A percentile compares a stretch with the other conserved stretches of the same genome.
Conservation (phyloP, 2,113 vertebrate species). For the Brachirus orientalis region DNA sequence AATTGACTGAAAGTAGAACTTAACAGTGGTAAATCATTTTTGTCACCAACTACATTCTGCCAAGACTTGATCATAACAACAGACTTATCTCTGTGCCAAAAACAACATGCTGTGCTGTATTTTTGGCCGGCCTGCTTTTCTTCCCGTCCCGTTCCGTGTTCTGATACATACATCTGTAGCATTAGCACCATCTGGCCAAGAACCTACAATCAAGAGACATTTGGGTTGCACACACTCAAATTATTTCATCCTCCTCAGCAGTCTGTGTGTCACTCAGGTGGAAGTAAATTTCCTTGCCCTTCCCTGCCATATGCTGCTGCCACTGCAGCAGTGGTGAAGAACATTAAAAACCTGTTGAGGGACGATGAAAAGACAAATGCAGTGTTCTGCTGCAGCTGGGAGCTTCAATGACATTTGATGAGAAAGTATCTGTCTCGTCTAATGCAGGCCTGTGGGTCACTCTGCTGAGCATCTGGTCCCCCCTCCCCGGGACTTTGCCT, state of each 20-base stretch:
- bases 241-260: conserved; percentile 51
- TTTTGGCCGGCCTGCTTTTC: conserved; percentile 3
- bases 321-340: neutral
- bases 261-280: conserved; percentile 38
- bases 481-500: neutral
- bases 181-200: conserved; percentile 51
- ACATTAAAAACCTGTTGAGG: neutral
- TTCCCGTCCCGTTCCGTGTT: conserved; percentile 21
- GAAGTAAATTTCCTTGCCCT: conserved; percentile 29
- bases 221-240: conserved; percentile 7
- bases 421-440: neutral
- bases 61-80: neutral
- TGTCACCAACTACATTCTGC: neutral
- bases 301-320: conserved; percentile 36
- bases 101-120: neutral
- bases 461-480: conserved; percentile 8
- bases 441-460: neutral
- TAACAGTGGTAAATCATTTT: neutral
- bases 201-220: conserved; percentile 50
- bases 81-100: neutral
- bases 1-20: neutral
- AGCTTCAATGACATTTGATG: neutral
- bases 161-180: conserved; percentile 35
- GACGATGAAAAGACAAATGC: neutral
- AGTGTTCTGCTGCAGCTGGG: neutral